These are phyloP conservation scores for Xenopus borealis DNA, from an alignment of 2,113 vertebrate genomes.

Conservation along the genomic window DNA sequence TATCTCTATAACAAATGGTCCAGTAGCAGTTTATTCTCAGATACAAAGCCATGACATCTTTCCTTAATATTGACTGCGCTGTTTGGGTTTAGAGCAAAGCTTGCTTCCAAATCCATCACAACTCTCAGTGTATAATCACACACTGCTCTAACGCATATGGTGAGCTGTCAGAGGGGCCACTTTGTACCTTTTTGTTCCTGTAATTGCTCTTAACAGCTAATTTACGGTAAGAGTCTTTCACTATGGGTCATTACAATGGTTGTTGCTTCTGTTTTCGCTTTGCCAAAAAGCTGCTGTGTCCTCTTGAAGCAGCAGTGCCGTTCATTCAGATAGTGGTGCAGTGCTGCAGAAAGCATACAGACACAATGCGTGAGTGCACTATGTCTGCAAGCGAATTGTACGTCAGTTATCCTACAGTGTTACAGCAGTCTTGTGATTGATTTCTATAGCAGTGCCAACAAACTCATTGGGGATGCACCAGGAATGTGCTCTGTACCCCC, in stretches of 20 bases:
- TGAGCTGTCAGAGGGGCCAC: too few relatives aligned
- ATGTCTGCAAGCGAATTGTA: neutral
- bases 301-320: neutral
- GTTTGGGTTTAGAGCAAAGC: too few relatives aligned
- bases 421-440: slow-evolving; percentile 4
- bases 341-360: slow-evolving; percentile 1
- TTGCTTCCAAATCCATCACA: too few relatives aligned
- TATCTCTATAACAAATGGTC: too few relatives aligned
- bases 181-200: neutral
- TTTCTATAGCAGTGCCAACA: neutral
- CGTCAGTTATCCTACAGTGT: neutral
- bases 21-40: too few relatives aligned
- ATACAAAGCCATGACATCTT: too few relatives aligned
- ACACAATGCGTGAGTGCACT: neutral
- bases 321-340: neutral
- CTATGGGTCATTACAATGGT: neutral
- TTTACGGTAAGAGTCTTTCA: neutral
- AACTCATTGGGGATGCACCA: neutral
- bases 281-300: neutral
- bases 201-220: neutral
- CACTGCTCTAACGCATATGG: too few relatives aligned
- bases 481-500: neutral
- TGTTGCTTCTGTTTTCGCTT: neutral
- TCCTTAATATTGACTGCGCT: too few relatives aligned
- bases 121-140: too few relatives aligned